Conservation (phyloP, 2,888 invertebrate genomes). For the Cremastobaeus sp. region DNA sequence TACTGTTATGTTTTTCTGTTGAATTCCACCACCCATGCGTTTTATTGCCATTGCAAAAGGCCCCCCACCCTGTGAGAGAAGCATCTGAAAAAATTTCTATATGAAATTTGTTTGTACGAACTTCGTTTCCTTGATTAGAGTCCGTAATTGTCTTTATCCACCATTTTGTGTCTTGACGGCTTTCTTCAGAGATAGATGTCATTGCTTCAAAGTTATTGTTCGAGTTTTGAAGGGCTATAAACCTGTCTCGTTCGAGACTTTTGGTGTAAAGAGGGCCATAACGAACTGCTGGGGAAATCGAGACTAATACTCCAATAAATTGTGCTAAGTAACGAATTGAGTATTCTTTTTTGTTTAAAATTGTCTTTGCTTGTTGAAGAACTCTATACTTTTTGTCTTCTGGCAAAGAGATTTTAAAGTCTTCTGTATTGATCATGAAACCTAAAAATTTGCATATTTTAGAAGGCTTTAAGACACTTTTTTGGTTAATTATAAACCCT, state of each 20-base stretch:
- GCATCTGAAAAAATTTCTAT: background rate
- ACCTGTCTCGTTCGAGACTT: background rate
- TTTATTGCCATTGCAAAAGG: background rate
- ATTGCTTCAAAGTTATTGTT: background rate
- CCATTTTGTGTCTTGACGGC: background rate
- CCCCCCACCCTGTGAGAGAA: no score
- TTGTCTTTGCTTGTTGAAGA: background rate
- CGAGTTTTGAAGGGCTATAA: background rate
- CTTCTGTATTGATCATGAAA: conserved; percentile 44
- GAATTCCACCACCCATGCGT: conserved; percentile 7
- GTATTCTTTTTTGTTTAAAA: background rate
- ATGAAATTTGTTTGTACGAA: background rate
- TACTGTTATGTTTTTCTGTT: background rate
- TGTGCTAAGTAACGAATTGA: no score
- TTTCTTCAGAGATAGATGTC: background rate
- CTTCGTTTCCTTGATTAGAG: background rate
- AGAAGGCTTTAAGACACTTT: no score
- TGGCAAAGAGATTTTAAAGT: conserved; percentile 30
- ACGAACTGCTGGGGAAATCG: no score
- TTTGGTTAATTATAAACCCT: no score
- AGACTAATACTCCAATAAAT: no score
- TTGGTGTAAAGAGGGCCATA: conserved; percentile 7
- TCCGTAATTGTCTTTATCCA: background rate
- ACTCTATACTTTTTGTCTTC: background rate
- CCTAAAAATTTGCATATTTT: conserved; percentile 34